Percentiles rank a stretch among this genome's conserved stretches.
These are phyloP conservation scores for Eleginops maclovinus DNA, from an alignment of 2,113 vertebrate species.

Conservation along the genomic window DNA sequence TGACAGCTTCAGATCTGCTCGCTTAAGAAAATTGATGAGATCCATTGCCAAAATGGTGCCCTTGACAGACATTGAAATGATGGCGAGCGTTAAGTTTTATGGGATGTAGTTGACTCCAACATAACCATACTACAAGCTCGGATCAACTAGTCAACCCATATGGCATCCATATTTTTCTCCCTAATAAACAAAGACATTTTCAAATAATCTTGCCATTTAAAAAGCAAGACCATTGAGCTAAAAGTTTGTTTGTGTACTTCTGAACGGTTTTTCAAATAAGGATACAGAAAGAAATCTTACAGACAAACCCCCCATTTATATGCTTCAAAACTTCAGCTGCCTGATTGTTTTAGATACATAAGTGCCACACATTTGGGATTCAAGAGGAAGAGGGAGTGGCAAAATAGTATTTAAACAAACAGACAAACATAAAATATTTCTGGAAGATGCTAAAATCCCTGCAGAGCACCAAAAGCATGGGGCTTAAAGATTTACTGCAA, in stretches of 20 bases:
- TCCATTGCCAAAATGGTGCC: constrained; percentile 76
- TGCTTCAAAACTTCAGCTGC: constrained; percentile 46
- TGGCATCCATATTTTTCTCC: constrained; percentile 28
- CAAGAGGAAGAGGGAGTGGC: constrained; percentile 55
- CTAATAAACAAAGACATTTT: constrained; percentile 12
- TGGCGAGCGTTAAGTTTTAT: constrained; percentile 80
- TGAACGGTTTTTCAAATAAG: constrained; percentile 39
- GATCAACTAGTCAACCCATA: constrained; percentile 71
- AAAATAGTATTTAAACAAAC: constrained; percentile 71
- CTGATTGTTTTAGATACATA: constrained; percentile 60
- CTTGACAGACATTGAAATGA: constrained; percentile 79
- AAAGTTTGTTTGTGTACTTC: constrained; percentile 48
- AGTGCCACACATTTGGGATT: constrained; percentile 57
- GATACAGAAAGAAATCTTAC: constrained; percentile 45
- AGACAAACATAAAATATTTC: constrained; percentile 79
- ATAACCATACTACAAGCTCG: constrained; percentile 66
- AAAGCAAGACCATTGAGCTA: constrained; percentile 17
- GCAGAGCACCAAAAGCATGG: constrained; percentile 78
- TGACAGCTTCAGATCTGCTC: constrained; percentile 71
- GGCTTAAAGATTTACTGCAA: constrained; percentile 84
- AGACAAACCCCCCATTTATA: constrained; percentile 52
- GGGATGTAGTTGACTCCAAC: constrained; percentile 75
- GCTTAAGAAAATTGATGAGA: constrained; percentile 76
- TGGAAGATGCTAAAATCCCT: constrained; percentile 81
- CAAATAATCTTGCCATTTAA: constrained; percentile 23